Evolutionary conservation across 2,797 vertebrate genomes (phyloP).

Genomic region (Sebastes alutus): DNA sequence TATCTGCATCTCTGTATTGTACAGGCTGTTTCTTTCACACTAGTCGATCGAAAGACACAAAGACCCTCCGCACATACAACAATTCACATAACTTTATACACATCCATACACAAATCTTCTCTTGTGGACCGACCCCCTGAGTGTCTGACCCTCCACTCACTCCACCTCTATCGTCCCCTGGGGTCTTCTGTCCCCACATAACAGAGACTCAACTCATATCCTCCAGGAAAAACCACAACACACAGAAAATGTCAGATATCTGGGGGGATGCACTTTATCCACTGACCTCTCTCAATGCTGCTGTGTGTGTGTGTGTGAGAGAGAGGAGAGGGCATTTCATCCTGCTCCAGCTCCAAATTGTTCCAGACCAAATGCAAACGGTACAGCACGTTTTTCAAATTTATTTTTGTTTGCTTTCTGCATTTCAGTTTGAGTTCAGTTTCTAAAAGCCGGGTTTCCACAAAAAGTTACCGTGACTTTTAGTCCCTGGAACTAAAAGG

Average conservation of each 20-base stretch:
- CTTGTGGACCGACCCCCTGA: not conserved
- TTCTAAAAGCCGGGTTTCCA: not conserved
- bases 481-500: too few species aligned
- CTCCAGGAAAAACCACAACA: slow-evolving; percentile 40
- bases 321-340: not conserved
- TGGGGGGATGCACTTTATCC: slow-evolving; percentile 48
- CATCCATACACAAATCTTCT: not conserved
- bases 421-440: not conserved
- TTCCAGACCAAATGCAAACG: not conserved
- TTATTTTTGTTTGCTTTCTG: not conserved
- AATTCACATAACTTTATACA: not conserved
- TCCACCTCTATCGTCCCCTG: slow-evolving; percentile 8
- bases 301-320: not conserved
- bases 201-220: slow-evolving; percentile 29
- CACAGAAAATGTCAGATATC: slow-evolving; percentile 62
- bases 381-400: not conserved
- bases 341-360: not conserved
- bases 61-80: not conserved
- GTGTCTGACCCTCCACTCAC: slow-evolving; percentile 25
- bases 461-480: too few species aligned
- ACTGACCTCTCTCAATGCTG: slow-evolving; percentile 40
- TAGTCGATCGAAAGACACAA: not conserved
- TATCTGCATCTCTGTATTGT: not conserved
- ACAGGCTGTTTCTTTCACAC: not conserved
- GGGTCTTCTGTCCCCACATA: slow-evolving; percentile 32